These are phyloP conservation scores for Tichodroma muraria DNA, from an alignment of 2,113 vertebrate species.

Conservation along the genomic window DNA sequence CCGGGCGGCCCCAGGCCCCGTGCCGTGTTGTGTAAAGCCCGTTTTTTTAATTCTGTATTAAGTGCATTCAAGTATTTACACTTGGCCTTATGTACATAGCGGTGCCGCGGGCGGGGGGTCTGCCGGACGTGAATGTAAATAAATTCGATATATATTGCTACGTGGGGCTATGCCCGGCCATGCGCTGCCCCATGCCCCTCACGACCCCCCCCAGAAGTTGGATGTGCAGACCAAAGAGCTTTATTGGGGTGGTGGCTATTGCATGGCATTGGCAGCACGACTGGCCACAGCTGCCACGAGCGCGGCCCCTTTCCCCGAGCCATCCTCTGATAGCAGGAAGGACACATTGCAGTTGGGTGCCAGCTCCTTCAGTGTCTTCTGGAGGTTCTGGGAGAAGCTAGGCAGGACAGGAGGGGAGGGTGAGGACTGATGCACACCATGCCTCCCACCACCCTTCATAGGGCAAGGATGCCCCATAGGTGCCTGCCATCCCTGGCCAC, in stretches of 20 bases:
- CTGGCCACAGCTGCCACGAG: slow-evolving; percentile 80
- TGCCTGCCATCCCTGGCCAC: not conserved
- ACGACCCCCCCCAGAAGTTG: not conserved
- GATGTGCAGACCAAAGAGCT: not conserved
- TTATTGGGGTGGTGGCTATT: not conserved
- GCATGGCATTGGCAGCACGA: not conserved
- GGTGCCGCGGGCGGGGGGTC: slow-evolving; percentile 73
- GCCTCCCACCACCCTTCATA: not conserved
- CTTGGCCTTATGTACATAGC: slow-evolving; percentile 85
- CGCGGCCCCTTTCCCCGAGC: slow-evolving; percentile 85
- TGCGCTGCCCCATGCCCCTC: not conserved
- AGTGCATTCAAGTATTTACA: slow-evolving; percentile 82
- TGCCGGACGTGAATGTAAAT: slow-evolving; percentile 82
- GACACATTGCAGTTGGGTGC: slow-evolving; percentile 76
- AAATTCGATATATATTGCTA: slow-evolving; percentile 87
- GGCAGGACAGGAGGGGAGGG: not conserved
- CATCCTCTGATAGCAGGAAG: slow-evolving; percentile 79
- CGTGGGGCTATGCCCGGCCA: not conserved
- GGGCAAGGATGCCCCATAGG: not conserved
- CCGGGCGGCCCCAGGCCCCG: slow-evolving; percentile 24
- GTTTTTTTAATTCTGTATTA: slow-evolving; percentile 83
- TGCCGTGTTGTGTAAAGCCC: slow-evolving; percentile 72
- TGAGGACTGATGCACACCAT: not conserved
- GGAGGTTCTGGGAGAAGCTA: slow-evolving; percentile 77
- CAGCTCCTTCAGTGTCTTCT: slow-evolving; percentile 62